Conservation (phyloP, 2,113 vertebrate species). For the Tachysurus vachellii region DNA sequence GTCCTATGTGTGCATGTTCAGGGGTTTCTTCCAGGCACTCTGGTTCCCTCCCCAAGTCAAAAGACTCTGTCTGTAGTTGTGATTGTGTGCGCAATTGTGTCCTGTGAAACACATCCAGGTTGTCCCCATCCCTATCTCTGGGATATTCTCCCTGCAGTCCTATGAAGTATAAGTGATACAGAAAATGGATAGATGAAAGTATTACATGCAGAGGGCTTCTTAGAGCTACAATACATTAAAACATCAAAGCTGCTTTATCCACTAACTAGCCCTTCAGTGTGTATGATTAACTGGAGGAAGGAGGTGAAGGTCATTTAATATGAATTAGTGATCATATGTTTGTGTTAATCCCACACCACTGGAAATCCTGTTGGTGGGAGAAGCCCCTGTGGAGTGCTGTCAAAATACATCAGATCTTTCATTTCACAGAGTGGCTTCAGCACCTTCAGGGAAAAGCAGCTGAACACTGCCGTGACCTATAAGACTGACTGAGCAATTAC, state of each 20-base stretch:
- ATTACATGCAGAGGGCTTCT: not conserved
- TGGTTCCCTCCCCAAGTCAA: too few relatives aligned
- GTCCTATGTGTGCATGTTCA: too few relatives aligned
- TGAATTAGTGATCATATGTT: constrained; percentile 59
- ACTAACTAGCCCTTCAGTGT: constrained; percentile 5
- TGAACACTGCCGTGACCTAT: not conserved
- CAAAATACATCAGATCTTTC: constrained; percentile 44
- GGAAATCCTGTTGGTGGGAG: constrained; percentile 37
- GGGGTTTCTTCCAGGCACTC: too few relatives aligned
- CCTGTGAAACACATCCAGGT: too few relatives aligned
- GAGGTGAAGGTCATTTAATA: constrained; percentile 65
- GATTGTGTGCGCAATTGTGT: too few relatives aligned
- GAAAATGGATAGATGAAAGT: too few relatives aligned
- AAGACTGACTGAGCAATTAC: constrained; percentile 8
- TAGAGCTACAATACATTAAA: not conserved
- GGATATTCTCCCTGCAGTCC: too few relatives aligned
- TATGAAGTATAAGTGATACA: too few relatives aligned
- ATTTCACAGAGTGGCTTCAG: constrained; percentile 32
- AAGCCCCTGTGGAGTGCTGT: constrained; percentile 50
- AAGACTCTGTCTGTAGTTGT: too few relatives aligned
- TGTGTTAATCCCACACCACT: constrained; percentile 42
- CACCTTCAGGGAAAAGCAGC: not conserved
- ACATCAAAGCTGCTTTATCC: not conserved
- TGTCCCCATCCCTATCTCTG: too few relatives aligned
- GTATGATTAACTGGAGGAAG: constrained; percentile 26